Percentiles rank a stretch among this genome's conserved stretches.
Evolutionary conservation across 2,797 vertebrate species (phyloP).

Genomic region (Pygocentrus nattereri): DNA sequence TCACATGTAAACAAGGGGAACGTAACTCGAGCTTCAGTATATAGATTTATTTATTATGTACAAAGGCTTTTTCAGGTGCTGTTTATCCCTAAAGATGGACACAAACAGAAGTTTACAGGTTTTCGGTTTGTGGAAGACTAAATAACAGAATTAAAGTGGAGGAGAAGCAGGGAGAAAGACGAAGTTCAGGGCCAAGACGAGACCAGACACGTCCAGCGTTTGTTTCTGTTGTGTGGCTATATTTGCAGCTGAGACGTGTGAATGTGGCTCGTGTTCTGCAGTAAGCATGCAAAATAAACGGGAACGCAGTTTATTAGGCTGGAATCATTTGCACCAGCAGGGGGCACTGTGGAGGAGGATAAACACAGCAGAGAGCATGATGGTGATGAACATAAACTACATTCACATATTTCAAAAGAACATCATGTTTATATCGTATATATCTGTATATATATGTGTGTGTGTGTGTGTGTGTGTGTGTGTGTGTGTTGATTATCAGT

Average conservation of each 20-base stretch:
- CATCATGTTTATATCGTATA: constrained; percentile 14
- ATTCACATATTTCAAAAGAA: constrained; percentile 34
- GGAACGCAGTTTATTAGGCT: background rate
- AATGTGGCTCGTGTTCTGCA: background rate
- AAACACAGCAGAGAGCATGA: constrained; percentile 27
- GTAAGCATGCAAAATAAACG: constrained; percentile 35
- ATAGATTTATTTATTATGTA: constrained; percentile 78
- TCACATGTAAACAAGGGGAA: background rate
- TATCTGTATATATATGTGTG: background rate
- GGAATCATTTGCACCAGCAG: background rate
- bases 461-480: background rate
- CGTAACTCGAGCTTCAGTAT: constrained; percentile 69
- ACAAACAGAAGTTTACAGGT: constrained; percentile 79
- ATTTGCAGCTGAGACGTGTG: background rate
- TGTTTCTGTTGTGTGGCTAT: background rate
- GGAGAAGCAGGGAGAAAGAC: constrained; percentile 65
- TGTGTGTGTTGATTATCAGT: constrained; percentile 36
- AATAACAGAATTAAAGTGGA: constrained; percentile 75
- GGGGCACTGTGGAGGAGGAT: constrained; percentile 7
- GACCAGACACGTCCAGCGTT: constrained; percentile 49
- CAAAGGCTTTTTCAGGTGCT: constrained; percentile 76
- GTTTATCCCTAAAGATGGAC: constrained; percentile 77
- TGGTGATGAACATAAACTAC: constrained; percentile 15
- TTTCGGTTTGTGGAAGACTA: constrained; percentile 86
- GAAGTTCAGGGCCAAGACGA: constrained; percentile 65